Base-by-base conservation (phyloP, 2,888 invertebrate genomes). In the Agrochola circellaris region DNA sequence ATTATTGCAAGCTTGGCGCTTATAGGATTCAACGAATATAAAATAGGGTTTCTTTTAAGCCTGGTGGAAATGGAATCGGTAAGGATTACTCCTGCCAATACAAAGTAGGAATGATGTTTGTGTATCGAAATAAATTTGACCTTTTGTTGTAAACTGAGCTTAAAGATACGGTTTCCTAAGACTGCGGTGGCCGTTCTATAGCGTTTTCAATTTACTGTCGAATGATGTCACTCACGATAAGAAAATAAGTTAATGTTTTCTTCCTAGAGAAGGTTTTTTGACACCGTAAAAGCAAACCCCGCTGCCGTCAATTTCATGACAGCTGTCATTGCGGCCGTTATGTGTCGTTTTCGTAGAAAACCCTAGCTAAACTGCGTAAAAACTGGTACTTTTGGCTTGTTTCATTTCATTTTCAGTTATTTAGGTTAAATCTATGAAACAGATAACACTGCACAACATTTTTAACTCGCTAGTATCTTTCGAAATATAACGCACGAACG, bases 1-100 rank as follows among this genome's bases (percentile, higher is more conserved):
- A 82, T 85, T 85, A 75, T 75, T 77, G 70, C 42, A 73, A 75
- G 75, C 67, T 65, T 65, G 26, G 38, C n/a, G 51, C 61, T 65
- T 68, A 73, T 20, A 61, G 54, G 20, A 61, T 61, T 71, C 13
- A 54, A n/a, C 17, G 38, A 81, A 70, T 66, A 73, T 67, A 70
- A 85, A 75, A 73, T n/a, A 75, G 60, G 42, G 66, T 75, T 62
- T n/a, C 26, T 65, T 81, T 80, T 45, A 75, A 69, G 58, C 11
- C 66, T 34, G 34, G 20, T 48, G 17, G n/a, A 62, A 48, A 60
- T 38, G 38, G 26, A 61, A 65, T 56, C 30, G 2, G 26, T 51
- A 34, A 26, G 54, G 67, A 79, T 79, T 62, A 83, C 45, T 64
- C 4, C 13, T 60, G 13, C 26, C n/a, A 38, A 17, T 64, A 23